phyloP scores from a whole-genome alignment of 2,113 vertebrate species.

The Leucosticte australis region DNA sequence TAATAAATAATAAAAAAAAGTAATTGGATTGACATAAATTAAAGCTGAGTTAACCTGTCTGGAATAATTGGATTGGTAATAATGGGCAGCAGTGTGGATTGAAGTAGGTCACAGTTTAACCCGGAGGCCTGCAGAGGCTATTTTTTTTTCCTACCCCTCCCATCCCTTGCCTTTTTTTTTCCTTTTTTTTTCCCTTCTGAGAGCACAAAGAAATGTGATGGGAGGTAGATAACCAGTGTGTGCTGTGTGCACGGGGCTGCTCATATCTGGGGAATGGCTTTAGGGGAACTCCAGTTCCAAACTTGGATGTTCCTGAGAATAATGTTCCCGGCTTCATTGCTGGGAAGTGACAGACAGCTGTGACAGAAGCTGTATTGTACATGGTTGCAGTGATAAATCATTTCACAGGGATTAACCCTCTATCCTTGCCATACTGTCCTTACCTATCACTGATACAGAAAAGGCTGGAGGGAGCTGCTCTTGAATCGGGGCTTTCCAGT shows the following conservation, averaged over 20 bases:
- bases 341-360: background rate
- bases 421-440: background rate
- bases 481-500: background rate
- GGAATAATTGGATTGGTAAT: slow-evolving; percentile 68
- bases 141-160: background rate
- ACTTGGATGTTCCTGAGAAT: background rate
- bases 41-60: slow-evolving; percentile 68
- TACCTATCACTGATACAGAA: background rate
- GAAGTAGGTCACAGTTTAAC: slow-evolving; percentile 66
- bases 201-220: background rate
- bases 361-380: background rate
- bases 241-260: background rate
- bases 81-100: slow-evolving; percentile 53
- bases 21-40: slow-evolving; percentile 66
- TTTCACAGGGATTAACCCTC: background rate
- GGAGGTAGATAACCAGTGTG: background rate
- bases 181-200: background rate
- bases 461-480: background rate
- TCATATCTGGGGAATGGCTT: background rate
- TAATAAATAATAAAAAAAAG: slow-evolving; percentile 20
- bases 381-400: background rate
- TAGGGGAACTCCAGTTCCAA: background rate
- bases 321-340: background rate
- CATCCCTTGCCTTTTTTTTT: background rate
- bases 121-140: slow-evolving; percentile 13